A percentile compares a stretch with the other conserved stretches of the same genome.
phyloP scores from a whole-genome alignment of 2,113 vertebrate genomes.

The Perca flavescens region DNA sequence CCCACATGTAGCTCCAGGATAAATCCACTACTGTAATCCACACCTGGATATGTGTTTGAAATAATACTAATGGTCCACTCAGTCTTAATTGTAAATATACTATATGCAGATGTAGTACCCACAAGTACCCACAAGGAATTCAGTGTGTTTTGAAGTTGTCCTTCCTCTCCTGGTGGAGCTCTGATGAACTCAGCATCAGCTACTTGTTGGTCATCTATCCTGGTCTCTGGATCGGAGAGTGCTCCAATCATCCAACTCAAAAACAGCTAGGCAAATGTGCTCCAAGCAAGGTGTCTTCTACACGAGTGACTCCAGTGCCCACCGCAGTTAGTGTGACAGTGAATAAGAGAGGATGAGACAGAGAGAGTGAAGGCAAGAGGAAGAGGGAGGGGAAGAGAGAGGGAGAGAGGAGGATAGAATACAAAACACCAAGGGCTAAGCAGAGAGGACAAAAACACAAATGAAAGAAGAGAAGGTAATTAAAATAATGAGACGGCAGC shows the following conservation, averaged over 20 bases:
- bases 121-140: not conserved
- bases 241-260: slow-evolving; percentile 59
- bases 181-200: slow-evolving; percentile 29
- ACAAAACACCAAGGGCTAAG: slow-evolving; percentile 67
- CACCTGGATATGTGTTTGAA: slow-evolving; percentile 51
- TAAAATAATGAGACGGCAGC: slow-evolving; percentile 55
- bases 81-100: not conserved
- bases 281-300: slow-evolving; percentile 74
- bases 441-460: slow-evolving; percentile 45
- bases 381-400: slow-evolving; percentile 53
- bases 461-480: slow-evolving; percentile 68
- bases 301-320: slow-evolving; percentile 74
- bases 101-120: not conserved
- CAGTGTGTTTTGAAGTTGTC: slow-evolving; percentile 19
- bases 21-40: slow-evolving; percentile 78
- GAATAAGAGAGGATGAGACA: slow-evolving; percentile 75
- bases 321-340: slow-evolving; percentile 75
- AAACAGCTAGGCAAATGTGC: slow-evolving; percentile 61
- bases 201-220: slow-evolving; percentile 71
- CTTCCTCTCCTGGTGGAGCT: slow-evolving; percentile 24
- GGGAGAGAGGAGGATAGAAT: slow-evolving; percentile 64
- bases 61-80: not conserved
- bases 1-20: slow-evolving; percentile 86
- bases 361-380: slow-evolving; percentile 47
- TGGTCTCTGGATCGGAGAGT: slow-evolving; percentile 36